Conservation (phyloP, 53 echinoderm and acorn worm species). For the Patiria pectinifera region DNA sequence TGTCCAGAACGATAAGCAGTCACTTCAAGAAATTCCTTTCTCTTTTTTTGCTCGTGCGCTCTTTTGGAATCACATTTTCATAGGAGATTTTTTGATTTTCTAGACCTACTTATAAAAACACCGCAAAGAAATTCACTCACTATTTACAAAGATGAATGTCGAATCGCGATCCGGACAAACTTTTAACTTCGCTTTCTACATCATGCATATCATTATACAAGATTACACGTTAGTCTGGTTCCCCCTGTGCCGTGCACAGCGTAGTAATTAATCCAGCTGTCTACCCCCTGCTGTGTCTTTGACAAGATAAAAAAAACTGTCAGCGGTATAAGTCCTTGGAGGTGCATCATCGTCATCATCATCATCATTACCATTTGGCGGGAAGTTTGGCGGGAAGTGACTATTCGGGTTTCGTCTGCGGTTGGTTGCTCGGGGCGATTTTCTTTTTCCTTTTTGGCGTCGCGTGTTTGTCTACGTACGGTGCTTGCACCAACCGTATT, state of each 20-base stretch:
- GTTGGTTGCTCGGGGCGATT: conserved; percentile 26
- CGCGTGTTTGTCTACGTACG: not conserved
- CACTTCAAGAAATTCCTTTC: conserved; percentile 1
- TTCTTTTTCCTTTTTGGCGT: not conserved
- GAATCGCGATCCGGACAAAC: not conserved
- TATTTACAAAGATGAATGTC: not conserved
- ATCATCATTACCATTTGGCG: too few relatives aligned
- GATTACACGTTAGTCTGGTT: not conserved
- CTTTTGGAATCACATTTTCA: not conserved
- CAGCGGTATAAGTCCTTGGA: not conserved
- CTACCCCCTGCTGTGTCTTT: not conserved
- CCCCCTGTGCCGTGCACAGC: not conserved
- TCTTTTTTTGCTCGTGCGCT: not conserved
- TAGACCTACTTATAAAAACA: too few relatives aligned
- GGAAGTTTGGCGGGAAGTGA: conserved; percentile 16
- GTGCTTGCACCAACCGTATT: not conserved
- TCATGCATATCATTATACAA: not conserved
- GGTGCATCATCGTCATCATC: not conserved
- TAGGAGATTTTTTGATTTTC: too few relatives aligned
- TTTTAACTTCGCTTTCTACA: not conserved
- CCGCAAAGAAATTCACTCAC: not conserved
- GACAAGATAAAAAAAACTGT: not conserved
- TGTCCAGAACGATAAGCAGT: not conserved
- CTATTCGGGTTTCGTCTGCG: conserved; percentile 23
- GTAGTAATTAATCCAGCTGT: conserved; percentile 38